A percentile compares a stretch with the other conserved stretches of the same genome.
phyloP scores from a whole-genome alignment of 1,140 invertebrate species.

The Diorhabda carinulata region DNA sequence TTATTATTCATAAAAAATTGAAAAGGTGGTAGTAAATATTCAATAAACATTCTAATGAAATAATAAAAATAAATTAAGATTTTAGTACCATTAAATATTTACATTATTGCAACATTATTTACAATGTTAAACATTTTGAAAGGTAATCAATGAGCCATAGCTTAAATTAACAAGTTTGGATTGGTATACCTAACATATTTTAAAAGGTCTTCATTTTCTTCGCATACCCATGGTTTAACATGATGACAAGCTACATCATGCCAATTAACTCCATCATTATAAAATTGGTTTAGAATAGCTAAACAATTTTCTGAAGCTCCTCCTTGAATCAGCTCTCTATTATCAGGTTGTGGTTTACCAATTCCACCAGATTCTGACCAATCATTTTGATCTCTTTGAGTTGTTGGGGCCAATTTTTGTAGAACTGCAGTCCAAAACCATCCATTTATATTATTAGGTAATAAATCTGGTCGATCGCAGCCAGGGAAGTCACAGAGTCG shows the following conservation, averaged over 20 bases:
- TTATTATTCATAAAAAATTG: too few species aligned
- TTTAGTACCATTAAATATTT: too few species aligned
- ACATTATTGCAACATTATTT: too few species aligned
- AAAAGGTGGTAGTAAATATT: too few species aligned
- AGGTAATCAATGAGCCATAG: too few species aligned
- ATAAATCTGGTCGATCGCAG: constrained; percentile 71
- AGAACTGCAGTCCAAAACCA: constrained; percentile 86
- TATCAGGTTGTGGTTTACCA: constrained; percentile 76
- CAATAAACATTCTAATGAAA: too few species aligned
- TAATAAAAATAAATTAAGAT: too few species aligned
- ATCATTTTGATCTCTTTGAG: constrained; percentile 70
- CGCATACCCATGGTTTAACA: constrained; percentile 77
- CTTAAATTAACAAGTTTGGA: constrained; percentile 66
- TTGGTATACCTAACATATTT: constrained; percentile 77
- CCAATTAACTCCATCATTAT: constrained; percentile 82
- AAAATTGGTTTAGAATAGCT: constrained; percentile 77
- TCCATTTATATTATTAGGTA: constrained; percentile 72
- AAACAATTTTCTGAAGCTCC: constrained; percentile 76
- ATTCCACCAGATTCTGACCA: constrained; percentile 79
- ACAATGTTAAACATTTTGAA: too few species aligned
- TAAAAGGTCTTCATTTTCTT: constrained; percentile 74
- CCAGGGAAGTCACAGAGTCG: constrained; percentile 80
- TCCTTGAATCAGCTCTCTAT: constrained; percentile 70
- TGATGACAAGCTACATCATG: constrained; percentile 84
- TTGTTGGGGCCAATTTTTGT: constrained; percentile 73